Base-by-base conservation (phyloP, 2,888 invertebrate species). In the Drosophila parthenogenetica region DNA sequence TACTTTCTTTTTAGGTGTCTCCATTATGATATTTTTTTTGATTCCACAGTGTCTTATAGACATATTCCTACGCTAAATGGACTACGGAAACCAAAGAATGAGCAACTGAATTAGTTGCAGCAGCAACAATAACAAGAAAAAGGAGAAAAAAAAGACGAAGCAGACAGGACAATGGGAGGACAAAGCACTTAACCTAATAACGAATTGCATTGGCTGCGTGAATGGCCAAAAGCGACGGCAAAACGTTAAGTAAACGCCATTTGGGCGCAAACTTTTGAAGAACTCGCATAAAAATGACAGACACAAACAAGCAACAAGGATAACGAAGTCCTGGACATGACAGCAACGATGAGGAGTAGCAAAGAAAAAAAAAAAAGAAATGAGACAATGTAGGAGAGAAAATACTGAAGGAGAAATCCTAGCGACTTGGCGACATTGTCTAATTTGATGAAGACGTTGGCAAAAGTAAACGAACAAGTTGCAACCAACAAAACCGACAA, bases 251-350 rank as follows among this genome's bases (percentile, higher is more conserved):
- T 83, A 83, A 83, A 80, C 80, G 82, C 76, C 83, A 80, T 78
- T 86, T 78, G 75, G 57, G 62, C 68, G 64, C 63, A 87, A 87
- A 82, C 61, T 87, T 87, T 86, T 81, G 80, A 89, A 78, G 76
- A 89, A 89, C 83, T 81, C 85, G 77, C 86, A 86, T 89, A 89
- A 84, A 89, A 77, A 69, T 82, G 82, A 87, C 82, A 84, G 77
- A 79, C 83, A 50, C 73, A 68, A 67, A 71, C 58, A 57, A 49
- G 14, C 48, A 39, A 45, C 48, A 39, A 45, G 39, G 8, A 40
- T 19, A 35, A 49, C 37, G 40, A 19, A 40, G 49, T 7, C 25
- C 25, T 22, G 25, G 25, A 25, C 25, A 25, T 13, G 17, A 13
- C 13, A 19, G 10, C 25, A 37, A 11, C 13, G 29, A 25, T 25